These are phyloP conservation scores for Brachyrhaphis roseni DNA, from an alignment of 2,797 vertebrate species.

Conservation along the genomic window DNA sequence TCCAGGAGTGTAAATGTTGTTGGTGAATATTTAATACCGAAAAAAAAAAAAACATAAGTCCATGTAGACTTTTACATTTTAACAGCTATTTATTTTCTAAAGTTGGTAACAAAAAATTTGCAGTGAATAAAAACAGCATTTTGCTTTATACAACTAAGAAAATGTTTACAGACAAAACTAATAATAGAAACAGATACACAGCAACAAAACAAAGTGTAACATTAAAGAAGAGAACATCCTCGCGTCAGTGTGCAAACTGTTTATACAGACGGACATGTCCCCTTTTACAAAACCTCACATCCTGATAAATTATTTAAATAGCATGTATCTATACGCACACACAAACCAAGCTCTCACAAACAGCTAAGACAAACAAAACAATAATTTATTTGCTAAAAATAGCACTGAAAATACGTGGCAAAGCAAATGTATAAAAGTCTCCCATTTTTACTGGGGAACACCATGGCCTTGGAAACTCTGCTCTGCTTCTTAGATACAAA, in stretches of 20 bases:
- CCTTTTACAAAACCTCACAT: conserved; percentile 87
- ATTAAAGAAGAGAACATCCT: conserved; percentile 90
- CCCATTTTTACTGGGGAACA: conserved; percentile 77
- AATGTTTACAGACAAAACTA: conserved; percentile 92
- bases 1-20: not conserved
- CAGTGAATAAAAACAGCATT: conserved; percentile 89
- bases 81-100: conserved; percentile 91
- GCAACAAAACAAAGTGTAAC: conserved; percentile 74
- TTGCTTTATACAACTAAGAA: conserved; percentile 90
- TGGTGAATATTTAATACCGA: not conserved
- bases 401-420: conserved; percentile 85
- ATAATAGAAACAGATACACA: conserved; percentile 76
- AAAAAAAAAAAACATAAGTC: conserved; percentile 10
- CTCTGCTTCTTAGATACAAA: conserved; percentile 71
- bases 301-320: conserved; percentile 99
- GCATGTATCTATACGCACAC: conserved; percentile 89
- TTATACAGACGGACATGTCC: conserved; percentile 95
- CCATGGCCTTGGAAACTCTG: conserved; percentile 60
- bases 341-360: conserved; percentile 64
- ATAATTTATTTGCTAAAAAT: conserved; percentile 95
- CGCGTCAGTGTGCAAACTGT: conserved; percentile 98
- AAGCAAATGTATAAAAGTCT: conserved; percentile 77
- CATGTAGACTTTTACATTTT: conserved; percentile 56
- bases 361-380: conserved; percentile 86
- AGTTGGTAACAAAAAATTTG: conserved; percentile 90